Conservation (phyloP, 2,797 vertebrate species). For the Myripristis murdjan region DNA sequence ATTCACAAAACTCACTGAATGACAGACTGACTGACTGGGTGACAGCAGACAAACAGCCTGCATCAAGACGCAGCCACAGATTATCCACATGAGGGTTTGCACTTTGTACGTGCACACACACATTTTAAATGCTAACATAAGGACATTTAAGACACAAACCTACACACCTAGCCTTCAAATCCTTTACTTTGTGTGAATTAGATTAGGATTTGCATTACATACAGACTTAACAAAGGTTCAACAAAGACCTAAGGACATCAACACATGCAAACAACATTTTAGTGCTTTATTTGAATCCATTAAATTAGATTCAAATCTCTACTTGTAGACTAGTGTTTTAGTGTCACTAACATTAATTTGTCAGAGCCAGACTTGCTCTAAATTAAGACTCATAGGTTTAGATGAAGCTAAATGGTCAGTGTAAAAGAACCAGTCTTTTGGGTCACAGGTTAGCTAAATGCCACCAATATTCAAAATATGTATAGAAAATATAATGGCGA, state of each 20-base stretch:
- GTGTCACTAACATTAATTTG: too few relatives aligned
- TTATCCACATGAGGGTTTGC: constrained; percentile 39
- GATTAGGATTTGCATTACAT: too few relatives aligned
- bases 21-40: constrained; percentile 68
- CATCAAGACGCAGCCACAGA: constrained; percentile 57
- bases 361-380: neutral
- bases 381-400: constrained; percentile 27
- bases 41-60: constrained; percentile 73
- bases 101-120: constrained; percentile 24
- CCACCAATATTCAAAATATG: constrained; percentile 40
- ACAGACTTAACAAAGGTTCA: neutral
- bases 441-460: constrained; percentile 16
- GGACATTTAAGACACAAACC: neutral
- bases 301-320: too few relatives aligned
- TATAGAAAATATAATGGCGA: constrained; percentile 26
- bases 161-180: neutral
- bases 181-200: too few relatives aligned
- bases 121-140: constrained; percentile 1
- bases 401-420: constrained; percentile 44
- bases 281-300: neutral
- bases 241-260: neutral
- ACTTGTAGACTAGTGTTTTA: neutral
- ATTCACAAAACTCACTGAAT: constrained; percentile 85
- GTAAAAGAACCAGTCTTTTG: constrained; percentile 31
- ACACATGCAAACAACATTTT: neutral